Conservation (phyloP, 2,797 vertebrate species). For the Prunella strophiata region DNA sequence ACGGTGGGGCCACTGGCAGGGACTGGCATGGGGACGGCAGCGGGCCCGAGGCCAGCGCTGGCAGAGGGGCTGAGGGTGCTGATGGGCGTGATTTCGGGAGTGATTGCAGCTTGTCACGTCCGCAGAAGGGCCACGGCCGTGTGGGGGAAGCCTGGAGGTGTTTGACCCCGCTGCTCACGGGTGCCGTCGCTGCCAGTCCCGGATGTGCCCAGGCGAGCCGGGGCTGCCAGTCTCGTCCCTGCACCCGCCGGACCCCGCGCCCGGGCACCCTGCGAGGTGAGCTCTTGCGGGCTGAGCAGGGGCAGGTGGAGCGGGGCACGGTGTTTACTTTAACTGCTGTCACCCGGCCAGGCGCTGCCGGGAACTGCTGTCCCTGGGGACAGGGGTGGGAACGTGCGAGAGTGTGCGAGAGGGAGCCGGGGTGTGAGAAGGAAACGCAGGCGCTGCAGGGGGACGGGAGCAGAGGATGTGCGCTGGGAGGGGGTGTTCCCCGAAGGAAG, state of each 20-base stretch:
- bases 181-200: rapidly evolving
- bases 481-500: not conserved
- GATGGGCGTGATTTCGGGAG: not conserved
- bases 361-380: not conserved
- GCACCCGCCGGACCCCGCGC: rapidly evolving
- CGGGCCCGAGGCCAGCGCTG: not conserved
- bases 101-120: slow-evolving; percentile 51
- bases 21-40: rapidly evolving
- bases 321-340: slow-evolving; percentile 54
- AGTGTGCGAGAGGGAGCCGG: not conserved
- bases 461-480: not conserved
- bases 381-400: not conserved
- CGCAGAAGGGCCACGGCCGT: not conserved
- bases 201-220: rapidly evolving
- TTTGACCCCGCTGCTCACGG: not conserved
- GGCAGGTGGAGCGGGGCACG: not conserved
- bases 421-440: not conserved
- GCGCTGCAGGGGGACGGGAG: not conserved
- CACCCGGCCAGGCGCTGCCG: slow-evolving; percentile 29
- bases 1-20: not conserved
- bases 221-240: not conserved
- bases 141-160: not conserved
- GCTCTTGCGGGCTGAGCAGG: not conserved
- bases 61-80: not conserved
- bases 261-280: not conserved